Evolutionary conservation across 2,888 invertebrate species (phyloP).

Genomic region (Mylabris sibirica): DNA sequence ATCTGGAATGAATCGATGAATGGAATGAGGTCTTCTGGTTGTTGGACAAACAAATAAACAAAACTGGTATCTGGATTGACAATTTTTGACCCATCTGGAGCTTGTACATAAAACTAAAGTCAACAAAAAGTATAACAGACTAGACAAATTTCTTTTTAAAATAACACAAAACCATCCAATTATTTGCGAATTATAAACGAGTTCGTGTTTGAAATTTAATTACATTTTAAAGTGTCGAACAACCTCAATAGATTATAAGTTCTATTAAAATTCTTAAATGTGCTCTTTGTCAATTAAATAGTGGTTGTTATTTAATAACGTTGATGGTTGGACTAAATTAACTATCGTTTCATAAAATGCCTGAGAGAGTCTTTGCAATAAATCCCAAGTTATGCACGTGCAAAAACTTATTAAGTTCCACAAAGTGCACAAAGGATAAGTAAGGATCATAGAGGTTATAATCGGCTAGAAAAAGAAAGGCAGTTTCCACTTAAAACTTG

Average conservation of each 20-base stretch:
- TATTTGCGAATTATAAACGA: neutral
- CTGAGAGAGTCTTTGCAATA: neutral
- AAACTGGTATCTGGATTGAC: neutral
- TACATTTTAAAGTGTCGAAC: neutral
- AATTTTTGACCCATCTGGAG: neutral
- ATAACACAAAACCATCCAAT: neutral
- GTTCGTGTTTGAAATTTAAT: neutral
- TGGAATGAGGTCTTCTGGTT: neutral
- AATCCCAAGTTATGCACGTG: neutral
- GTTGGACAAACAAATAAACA: neutral
- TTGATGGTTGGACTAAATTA: neutral
- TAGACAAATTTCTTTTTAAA: neutral
- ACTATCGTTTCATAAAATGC: neutral
- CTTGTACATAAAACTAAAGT: no score
- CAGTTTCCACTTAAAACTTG: slow-evolving; percentile 5
- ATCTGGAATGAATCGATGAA: neutral
- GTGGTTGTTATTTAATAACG: neutral
- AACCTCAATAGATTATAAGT: neutral
- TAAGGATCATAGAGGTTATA: no score
- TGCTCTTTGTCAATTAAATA: neutral
- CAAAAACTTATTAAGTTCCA: slow-evolving; percentile 2
- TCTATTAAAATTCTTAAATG: neutral
- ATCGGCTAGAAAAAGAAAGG: neutral
- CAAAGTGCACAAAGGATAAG: no score
- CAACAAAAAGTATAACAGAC: no score